Evolutionary conservation across 2,797 vertebrate genomes (phyloP).

Genomic region (Columba guinea): DNA sequence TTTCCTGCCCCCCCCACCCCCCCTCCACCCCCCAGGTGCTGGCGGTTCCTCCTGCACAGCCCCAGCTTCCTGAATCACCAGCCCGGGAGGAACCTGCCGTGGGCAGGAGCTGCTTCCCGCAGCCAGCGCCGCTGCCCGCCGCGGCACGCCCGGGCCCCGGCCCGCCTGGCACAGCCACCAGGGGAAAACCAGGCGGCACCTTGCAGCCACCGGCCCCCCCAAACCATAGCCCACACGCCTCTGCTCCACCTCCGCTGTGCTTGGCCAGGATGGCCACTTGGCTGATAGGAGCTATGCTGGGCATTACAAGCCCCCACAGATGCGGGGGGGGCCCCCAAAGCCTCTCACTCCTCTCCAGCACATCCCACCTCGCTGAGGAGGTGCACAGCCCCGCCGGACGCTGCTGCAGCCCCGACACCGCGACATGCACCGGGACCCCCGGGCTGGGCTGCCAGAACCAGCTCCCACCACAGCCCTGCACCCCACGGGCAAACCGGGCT

Average conservation of each 20-base stretch:
- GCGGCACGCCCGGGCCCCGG: not conserved
- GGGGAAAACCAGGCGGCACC: not conserved
- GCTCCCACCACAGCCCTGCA: not conserved
- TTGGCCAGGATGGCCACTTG: accelerated
- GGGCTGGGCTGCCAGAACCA: not conserved
- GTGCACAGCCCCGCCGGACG: not conserved
- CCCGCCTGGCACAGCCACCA: not conserved
- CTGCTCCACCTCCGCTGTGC: not conserved
- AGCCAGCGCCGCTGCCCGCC: not conserved
- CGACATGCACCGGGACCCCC: accelerated
- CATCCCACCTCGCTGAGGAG: not conserved
- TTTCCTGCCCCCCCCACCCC: conserved; percentile 69
- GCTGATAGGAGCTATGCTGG: accelerated
- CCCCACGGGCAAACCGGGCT: accelerated
- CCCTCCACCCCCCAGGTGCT: conserved; percentile 46
- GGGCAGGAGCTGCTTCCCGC: conserved; percentile 6
- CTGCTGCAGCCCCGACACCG: not conserved
- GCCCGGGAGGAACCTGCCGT: conserved; percentile 32
- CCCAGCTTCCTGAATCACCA: conserved; percentile 51
- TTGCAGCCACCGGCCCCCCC: not conserved
- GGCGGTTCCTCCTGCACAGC: conserved; percentile 55
- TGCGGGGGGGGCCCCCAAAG: not conserved
- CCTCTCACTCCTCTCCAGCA: not conserved
- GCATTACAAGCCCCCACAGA: no score
- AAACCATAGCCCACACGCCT: not conserved